Evolutionary conservation across 2,797 vertebrate genomes (phyloP).

Genomic region (Diceros bicornis): DNA sequence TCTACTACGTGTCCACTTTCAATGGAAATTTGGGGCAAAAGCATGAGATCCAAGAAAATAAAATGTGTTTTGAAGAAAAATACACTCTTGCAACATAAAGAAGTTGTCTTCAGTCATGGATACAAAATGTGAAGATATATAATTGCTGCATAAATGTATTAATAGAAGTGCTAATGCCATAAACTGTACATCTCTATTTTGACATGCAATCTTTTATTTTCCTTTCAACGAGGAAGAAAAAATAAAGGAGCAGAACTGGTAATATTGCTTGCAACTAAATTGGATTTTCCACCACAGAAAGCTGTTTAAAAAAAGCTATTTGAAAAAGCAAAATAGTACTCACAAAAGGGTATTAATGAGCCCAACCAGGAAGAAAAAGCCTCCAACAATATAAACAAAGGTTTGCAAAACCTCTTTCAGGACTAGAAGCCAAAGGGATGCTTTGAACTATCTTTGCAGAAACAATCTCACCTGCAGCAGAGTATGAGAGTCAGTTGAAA

Average conservation of each 20-base stretch:
- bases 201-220: conserved; percentile 88
- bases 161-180: conserved; percentile 86
- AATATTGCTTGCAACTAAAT: conserved; percentile 89
- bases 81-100: conserved; percentile 55
- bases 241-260: conserved; percentile 86
- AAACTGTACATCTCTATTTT: conserved; percentile 84
- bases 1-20: background rate
- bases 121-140: conserved; percentile 83
- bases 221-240: conserved; percentile 83
- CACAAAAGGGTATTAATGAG: conserved; percentile 87
- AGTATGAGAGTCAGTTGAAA: conserved; percentile 76
- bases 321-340: conserved; percentile 76
- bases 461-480: conserved; percentile 77
- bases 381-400: conserved; percentile 73
- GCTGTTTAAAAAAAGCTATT: conserved; percentile 86
- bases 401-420: conserved; percentile 54
- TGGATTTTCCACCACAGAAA: conserved; percentile 89
- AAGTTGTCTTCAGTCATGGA: conserved; percentile 79
- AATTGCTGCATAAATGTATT: conserved; percentile 87
- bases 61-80: conserved; percentile 57
- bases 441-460: conserved; percentile 81
- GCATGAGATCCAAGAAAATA: conserved; percentile 44
- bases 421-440: conserved; percentile 55
- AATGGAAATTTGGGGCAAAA: conserved; percentile 15
- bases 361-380: conserved; percentile 76